Evolutionary conservation across 2,888 invertebrate species (phyloP).

Genomic region (Allacma fusca): DNA sequence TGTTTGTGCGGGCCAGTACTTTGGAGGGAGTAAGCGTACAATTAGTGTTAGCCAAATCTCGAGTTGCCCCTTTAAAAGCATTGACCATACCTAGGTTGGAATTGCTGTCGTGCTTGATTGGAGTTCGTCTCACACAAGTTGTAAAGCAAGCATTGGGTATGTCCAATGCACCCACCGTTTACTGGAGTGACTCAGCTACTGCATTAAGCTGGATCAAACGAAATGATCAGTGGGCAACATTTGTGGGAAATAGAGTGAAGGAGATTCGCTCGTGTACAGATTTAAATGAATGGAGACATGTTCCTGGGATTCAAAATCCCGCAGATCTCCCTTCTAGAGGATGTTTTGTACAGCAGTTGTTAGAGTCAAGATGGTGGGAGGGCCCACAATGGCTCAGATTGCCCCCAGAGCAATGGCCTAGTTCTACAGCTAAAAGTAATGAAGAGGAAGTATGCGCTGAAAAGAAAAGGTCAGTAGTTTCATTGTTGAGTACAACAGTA

Average conservation of each 20-base stretch:
- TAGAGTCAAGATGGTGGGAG: too few relatives aligned
- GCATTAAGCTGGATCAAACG: conserved; percentile 53
- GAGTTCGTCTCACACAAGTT: conserved; percentile 31
- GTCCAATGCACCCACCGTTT: conserved; percentile 19
- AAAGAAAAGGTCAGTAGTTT: too few relatives aligned
- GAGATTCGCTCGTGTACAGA: conserved; percentile 42
- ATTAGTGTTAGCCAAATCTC: conserved; percentile 60
- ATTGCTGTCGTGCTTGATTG: conserved; percentile 52
- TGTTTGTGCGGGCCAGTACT: conserved; percentile 56
- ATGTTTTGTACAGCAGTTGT: too few relatives aligned
- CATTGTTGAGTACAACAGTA: too few relatives aligned
- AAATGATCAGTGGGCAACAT: conserved; percentile 54
- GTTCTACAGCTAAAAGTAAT: too few relatives aligned
- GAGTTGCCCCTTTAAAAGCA: conserved; percentile 61
- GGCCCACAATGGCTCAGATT: too few relatives aligned
- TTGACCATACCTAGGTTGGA: conserved; percentile 54
- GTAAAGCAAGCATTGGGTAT: conserved; percentile 31
- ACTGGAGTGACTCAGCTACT: conserved; percentile 53
- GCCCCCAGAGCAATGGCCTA: too few relatives aligned
- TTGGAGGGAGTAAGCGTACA: conserved; percentile 49
- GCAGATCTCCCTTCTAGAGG: conserved; percentile 60
- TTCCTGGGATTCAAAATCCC: conserved; percentile 55
- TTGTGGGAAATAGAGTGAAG: conserved; percentile 52
- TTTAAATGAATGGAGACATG: conserved; percentile 48
- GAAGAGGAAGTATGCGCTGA: too few relatives aligned